Percentiles rank a stretch among this genome's conserved stretches.
Conservation (phyloP, 2,888 invertebrate genomes). For the Meghimatium bilineatum region DNA sequence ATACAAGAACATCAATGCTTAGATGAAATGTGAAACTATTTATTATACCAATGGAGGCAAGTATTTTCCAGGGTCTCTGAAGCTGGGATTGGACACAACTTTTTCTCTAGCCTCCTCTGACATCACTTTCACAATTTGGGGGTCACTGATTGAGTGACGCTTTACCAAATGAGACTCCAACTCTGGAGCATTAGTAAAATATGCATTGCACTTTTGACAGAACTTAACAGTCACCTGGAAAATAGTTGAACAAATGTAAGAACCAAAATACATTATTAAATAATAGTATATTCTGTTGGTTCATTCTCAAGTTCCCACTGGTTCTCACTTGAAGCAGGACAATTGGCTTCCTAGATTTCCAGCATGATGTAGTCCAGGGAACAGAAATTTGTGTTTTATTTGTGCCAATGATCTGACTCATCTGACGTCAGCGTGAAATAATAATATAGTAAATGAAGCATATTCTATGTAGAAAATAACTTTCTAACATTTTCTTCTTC, state of each 20-base stretch:
- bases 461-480: too few species aligned
- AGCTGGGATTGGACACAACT: conserved; percentile 40
- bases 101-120: conserved; percentile 36
- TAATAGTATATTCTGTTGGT: too few species aligned
- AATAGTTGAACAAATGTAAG: background rate
- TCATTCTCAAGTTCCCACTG: too few species aligned
- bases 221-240: conserved; percentile 39
- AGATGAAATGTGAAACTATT: background rate
- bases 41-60: conserved; percentile 19
- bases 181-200: conserved; percentile 26
- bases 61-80: conserved; percentile 35
- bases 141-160: conserved; percentile 4
- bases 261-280: too few species aligned
- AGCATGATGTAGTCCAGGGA: too few species aligned
- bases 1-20: background rate
- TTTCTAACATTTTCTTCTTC: too few species aligned
- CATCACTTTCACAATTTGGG: background rate
- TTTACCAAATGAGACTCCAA: conserved; percentile 33
- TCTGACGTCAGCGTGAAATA: too few species aligned
- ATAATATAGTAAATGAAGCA: too few species aligned
- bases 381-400: too few species aligned
- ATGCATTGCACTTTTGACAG: conserved; percentile 39
- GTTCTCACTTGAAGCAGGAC: too few species aligned
- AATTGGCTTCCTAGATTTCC: too few species aligned
- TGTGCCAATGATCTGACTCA: too few species aligned